Percentiles rank a stretch among this genome's conserved stretches.
These are phyloP conservation scores for Hephaestus fuliginosus DNA, from an alignment of 2,797 vertebrate genomes.

Conservation along the genomic window DNA sequence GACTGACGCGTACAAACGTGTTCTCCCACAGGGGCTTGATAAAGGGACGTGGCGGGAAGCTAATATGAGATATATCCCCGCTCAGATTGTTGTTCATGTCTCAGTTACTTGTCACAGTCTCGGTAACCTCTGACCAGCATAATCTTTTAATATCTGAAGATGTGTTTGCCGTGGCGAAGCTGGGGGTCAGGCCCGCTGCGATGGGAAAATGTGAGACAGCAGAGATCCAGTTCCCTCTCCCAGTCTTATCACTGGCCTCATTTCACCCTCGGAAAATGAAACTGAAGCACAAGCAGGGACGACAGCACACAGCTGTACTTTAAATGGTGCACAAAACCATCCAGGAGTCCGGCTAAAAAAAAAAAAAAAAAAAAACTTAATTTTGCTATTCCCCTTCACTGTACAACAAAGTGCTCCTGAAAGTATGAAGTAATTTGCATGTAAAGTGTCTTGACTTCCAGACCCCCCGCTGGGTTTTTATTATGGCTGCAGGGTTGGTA, in stretches of 20 bases:
- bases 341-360: neutral
- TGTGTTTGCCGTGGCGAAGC: slow-evolving; percentile 33
- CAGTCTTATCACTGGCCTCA: slow-evolving; percentile 84
- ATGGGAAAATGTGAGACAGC: slow-evolving; percentile 78
- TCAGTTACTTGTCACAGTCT: slow-evolving; percentile 82
- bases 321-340: slow-evolving; percentile 2
- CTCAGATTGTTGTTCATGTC: slow-evolving; percentile 64
- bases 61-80: slow-evolving; percentile 60
- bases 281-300: slow-evolving; percentile 65
- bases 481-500: slow-evolving; percentile 56
- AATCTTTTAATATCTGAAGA: slow-evolving; percentile 87
- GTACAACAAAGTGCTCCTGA: slow-evolving; percentile 43
- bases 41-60: slow-evolving; percentile 49
- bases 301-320: neutral
- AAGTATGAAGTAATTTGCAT: slow-evolving; percentile 60
- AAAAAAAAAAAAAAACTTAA: slow-evolving; percentile 30
- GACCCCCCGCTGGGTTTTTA: slow-evolving; percentile 51
- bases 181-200: slow-evolving; percentile 31
- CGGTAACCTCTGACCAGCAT: slow-evolving; percentile 86
- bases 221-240: slow-evolving; percentile 53
- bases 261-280: slow-evolving; percentile 86
- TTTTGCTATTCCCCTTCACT: slow-evolving; percentile 51
- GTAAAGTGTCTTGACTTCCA: slow-evolving; percentile 54
- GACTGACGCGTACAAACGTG: slow-evolving; percentile 54
- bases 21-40: slow-evolving; percentile 55